These are phyloP conservation scores for Pavo muticus DNA, from an alignment of 2,113 vertebrate genomes.

Conservation along the genomic window DNA sequence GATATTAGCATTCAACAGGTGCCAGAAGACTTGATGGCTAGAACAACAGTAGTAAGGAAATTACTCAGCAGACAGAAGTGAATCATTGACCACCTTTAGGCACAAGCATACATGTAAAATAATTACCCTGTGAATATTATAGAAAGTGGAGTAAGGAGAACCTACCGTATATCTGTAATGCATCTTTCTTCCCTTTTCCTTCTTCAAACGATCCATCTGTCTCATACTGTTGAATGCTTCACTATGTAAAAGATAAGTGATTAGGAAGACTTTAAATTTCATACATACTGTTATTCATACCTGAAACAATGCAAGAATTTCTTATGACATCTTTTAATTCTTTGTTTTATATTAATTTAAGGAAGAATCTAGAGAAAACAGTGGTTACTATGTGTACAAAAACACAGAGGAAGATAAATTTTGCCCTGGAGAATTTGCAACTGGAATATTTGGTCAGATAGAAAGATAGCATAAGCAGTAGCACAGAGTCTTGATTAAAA, in stretches of 20 bases:
- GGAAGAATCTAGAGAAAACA: background rate
- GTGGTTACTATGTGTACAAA: background rate
- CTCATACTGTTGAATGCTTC: background rate
- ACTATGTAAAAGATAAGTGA: background rate
- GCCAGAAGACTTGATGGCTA: background rate
- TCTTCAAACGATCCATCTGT: background rate
- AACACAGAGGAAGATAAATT: background rate
- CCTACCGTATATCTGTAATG: background rate
- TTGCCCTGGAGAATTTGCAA: background rate
- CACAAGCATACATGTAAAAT: background rate
- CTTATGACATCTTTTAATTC: rapidly evolving
- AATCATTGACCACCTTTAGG: background rate
- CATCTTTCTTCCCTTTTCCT: background rate
- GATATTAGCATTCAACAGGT: background rate
- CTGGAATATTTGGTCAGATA: background rate
- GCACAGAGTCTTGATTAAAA: background rate
- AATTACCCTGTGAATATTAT: background rate
- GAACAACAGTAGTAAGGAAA: background rate
- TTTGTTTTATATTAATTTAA: background rate
- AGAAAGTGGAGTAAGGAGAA: background rate
- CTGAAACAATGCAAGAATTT: background rate
- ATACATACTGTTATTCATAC: background rate
- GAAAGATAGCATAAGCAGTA: background rate
- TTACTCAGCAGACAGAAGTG: background rate
- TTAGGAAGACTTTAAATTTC: background rate